Conservation (phyloP, 2,113 vertebrate genomes). For the Australoheros scitulus region DNA sequence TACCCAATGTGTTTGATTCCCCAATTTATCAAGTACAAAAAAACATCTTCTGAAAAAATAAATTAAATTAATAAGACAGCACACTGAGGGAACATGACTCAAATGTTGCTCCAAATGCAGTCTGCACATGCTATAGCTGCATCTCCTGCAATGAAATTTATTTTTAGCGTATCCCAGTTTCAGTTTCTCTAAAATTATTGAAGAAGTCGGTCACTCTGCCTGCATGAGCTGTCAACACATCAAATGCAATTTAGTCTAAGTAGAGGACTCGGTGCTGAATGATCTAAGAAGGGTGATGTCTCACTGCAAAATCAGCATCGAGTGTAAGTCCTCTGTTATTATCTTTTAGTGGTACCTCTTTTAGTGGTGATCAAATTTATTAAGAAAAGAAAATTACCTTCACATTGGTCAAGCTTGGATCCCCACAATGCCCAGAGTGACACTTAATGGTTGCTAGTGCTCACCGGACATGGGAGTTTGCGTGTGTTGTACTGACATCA, state of each 20-base stretch:
- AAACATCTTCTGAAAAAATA: background rate
- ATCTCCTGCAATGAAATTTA: background rate
- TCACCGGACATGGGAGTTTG: background rate
- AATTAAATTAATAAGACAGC: background rate
- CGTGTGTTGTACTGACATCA: constrained; percentile 10
- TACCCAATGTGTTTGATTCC: background rate
- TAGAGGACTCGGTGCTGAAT: background rate
- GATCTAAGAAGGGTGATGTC: background rate
- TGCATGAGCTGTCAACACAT: constrained; percentile 25
- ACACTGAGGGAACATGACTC: background rate
- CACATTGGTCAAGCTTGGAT: background rate
- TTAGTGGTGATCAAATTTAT: background rate
- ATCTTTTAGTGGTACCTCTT: background rate
- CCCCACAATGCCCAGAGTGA: background rate
- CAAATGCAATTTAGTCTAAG: constrained; percentile 7
- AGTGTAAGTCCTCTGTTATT: background rate
- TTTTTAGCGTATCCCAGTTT: background rate
- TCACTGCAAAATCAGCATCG: background rate
- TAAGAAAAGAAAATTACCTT: background rate
- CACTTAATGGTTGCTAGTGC: background rate
- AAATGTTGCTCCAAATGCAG: background rate
- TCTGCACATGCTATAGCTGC: background rate
- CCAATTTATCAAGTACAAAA: background rate
- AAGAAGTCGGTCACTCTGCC: background rate
- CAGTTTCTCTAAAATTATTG: background rate